These are phyloP conservation scores for Apaloderma vittatum DNA, from an alignment of 2,113 vertebrate genomes.

Conservation along the genomic window DNA sequence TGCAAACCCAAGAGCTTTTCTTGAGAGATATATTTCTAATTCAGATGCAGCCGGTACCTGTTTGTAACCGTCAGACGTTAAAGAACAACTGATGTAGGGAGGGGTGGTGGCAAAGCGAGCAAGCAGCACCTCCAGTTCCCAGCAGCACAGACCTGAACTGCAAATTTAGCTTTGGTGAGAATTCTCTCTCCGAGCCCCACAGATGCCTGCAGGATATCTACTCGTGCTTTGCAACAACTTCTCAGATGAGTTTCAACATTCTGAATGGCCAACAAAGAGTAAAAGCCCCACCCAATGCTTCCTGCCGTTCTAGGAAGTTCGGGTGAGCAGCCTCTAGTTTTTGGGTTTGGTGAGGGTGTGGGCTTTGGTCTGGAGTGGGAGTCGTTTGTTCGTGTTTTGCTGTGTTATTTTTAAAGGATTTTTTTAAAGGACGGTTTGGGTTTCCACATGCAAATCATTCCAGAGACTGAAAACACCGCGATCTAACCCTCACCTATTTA, in stretches of 20 bases:
- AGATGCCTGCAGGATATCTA: neutral
- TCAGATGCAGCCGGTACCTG: neutral
- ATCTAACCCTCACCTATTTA: neutral
- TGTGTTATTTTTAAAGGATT: neutral
- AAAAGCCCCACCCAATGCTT: fast-evolving
- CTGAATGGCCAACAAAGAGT: neutral
- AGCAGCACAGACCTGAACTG: neutral
- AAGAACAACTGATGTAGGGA: neutral
- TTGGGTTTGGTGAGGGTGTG: neutral
- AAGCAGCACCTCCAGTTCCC: neutral
- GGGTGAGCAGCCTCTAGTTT: neutral
- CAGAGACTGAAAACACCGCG: neutral
- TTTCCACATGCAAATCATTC: fast-evolving
- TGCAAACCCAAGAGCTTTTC: neutral
- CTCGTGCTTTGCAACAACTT: neutral
- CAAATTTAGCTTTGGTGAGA: neutral
- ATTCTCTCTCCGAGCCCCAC: neutral
- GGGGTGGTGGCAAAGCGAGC: too few relatives aligned
- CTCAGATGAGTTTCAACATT: neutral
- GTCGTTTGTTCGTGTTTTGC: neutral
- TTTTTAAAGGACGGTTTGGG: neutral
- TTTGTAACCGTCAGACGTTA: neutral
- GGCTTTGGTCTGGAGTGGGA: neutral
- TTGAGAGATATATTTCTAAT: neutral
- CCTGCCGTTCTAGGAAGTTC: neutral